Base-by-base conservation (phyloP, 1,140 invertebrate genomes). In the Teleogryllus occipitalis region DNA sequence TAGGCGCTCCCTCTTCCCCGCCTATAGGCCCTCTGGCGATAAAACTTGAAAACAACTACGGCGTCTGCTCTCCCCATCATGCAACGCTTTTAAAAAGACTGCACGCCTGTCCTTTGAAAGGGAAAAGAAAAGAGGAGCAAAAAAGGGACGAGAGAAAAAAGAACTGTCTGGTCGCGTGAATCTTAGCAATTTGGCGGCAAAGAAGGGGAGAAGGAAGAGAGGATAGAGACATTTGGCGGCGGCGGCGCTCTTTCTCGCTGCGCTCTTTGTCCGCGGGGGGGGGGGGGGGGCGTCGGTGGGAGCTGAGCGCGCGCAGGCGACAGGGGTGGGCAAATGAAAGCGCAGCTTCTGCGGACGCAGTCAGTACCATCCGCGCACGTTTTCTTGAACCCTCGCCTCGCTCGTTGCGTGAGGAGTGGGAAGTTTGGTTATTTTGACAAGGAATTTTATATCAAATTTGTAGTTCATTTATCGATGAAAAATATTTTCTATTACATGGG, bases 1-100 rank as follows among this genome's bases (percentile, higher is more conserved):
- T 65, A 65, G 54, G 54, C 0, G 54, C 54, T 65, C 54, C 54
- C 18, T 65, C 54, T 10, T 65, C 54, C 7, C 54, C 18, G 54
- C 54, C 10, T 65, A 65, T 65, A 18, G 54, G 18, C 54, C 54
- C 54, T 65, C 54, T 65, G 54, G 54, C 54, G 54, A 65, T 65
- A 65, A 65, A 65, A 65, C 54, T 65, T 65, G 54, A 65, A 65
- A 65, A 65, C 54, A 65, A 65, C 54, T 65, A 18, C 54, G 54
- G 10, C 18, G 54, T 65, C 54, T 65, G 54, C 54, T 65, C 54
- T 65, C 54, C 54, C 54, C 54, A 65, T 65, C 54, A 65, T 65
- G 54, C 54, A 14, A 65, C 54, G 54, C 54, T 65, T 65, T 65
- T 65, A 65, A 65, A 65, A 65, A 18, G 54, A 65, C 54, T 65